Base-by-base conservation (phyloP, 2,797 vertebrate genomes). In the Aeoliscus strigatus region DNA sequence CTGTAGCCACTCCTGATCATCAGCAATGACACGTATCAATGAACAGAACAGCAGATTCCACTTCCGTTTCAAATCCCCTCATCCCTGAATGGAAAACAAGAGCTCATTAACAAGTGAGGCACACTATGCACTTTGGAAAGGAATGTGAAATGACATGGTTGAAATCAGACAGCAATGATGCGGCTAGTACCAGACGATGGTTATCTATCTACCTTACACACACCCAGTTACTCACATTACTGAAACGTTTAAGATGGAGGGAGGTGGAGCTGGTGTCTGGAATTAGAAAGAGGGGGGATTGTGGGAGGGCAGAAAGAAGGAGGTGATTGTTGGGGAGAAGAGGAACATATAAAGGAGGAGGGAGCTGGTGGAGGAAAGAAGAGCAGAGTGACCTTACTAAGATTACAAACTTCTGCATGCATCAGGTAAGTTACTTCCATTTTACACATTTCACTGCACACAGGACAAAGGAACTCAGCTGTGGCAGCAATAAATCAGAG, bases 281-380 rank as follows among this genome's bases (percentile, higher is more conserved):
- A 59, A 26, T 34, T 6, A 49, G 36, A 33, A 44, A 39, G 21
- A n/a, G 40, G 29, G 55, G 46, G 40, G 32, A 4, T 16, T 30
- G 68, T 42, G 73, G 81, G 77, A 75, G 75, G 79, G 66, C 26
- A 48, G 47, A 77, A 73, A 77, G 71, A 61, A 82, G 76, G 75
- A 79, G 79, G 70, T 60, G 70, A 66, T 75, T 71, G 39, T 71
- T 69, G 28, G 13, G 36, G 46, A 52, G 66, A 43, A 28, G 30
- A 25, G 18, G 43, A 54, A 34, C 9, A 32, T 71, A 73, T 77
- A 77, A 81, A 79, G 40, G 39, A 66, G 30, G 35, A 14, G 59
- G 51, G 38, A 69, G 74, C 70, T 60, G 55, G 53, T 64, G 28
- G 34, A 12, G 37, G 39, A 32, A 33, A 48, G 16, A 21, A 51